These are phyloP conservation scores for Thamnophis elegans DNA, from an alignment of 2,797 vertebrate genomes.

Conservation along the genomic window DNA sequence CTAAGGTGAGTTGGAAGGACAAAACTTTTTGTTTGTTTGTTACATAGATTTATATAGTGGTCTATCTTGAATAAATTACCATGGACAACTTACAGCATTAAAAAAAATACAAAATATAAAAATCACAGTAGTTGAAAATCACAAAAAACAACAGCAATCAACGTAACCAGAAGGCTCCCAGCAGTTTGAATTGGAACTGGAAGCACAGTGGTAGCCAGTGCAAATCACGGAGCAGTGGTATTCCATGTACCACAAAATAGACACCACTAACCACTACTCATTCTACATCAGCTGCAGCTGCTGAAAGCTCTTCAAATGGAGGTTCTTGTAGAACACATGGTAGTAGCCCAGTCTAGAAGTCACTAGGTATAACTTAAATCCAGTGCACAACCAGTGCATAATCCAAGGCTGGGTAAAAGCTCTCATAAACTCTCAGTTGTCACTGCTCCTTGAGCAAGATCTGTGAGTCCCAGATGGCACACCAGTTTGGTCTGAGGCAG, in stretches of 20 bases:
- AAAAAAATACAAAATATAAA: background rate
- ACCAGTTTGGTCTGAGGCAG: background rate
- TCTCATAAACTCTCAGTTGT: background rate
- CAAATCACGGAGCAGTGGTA: background rate
- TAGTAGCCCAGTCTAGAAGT: background rate
- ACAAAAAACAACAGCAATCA: background rate
- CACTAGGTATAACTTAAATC: background rate
- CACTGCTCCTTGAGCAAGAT: background rate
- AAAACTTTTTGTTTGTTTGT: background rate
- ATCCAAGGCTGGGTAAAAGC: background rate
- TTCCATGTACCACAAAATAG: background rate
- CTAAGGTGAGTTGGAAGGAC: conserved; percentile 74
- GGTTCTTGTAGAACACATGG: background rate
- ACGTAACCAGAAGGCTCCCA: background rate
- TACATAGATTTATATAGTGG: background rate
- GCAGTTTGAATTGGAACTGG: background rate
- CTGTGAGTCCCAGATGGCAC: background rate
- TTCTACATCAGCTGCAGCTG: background rate
- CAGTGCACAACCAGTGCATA: background rate
- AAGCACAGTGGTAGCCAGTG: background rate
- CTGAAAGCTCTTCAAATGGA: background rate
- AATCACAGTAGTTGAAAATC: background rate
- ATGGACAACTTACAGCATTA: background rate
- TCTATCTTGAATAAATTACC: background rate
- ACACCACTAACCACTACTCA: background rate